Conservation (phyloP, 2,888 invertebrate genomes). For the Yponomeuta sedellus region DNA sequence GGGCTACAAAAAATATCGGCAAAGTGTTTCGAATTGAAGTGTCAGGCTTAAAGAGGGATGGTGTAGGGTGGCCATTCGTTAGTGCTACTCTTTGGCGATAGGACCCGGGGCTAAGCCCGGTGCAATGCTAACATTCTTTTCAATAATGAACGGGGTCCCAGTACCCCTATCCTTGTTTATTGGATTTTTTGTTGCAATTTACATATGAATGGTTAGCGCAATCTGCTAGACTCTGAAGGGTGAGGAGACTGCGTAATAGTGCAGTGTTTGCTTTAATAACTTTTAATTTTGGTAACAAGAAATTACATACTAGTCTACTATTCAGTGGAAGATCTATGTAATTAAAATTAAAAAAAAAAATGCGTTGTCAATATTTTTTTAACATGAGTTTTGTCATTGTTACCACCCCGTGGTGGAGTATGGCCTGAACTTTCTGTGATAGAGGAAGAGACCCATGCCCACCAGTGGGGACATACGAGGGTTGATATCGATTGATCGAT, state of each 20-base stretch:
- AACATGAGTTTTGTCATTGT: not conserved
- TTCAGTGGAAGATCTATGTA: not conserved
- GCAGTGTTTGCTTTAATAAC: slow-evolving; percentile 31
- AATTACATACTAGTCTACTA: not conserved
- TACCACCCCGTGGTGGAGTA: too few species aligned
- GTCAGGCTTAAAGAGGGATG: slow-evolving; percentile 61
- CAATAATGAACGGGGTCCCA: slow-evolving; percentile 71
- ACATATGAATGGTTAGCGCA: slow-evolving; percentile 71
- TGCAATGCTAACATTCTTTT: slow-evolving; percentile 73
- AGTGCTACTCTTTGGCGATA: slow-evolving; percentile 74
- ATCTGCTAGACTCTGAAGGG: slow-evolving; percentile 59
- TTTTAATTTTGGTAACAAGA: not conserved
- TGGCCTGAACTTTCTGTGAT: too few species aligned
- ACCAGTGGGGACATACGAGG: too few species aligned
- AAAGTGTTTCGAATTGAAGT: slow-evolving; percentile 34
- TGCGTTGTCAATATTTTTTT: not conserved
- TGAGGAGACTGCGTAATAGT: slow-evolving; percentile 39
- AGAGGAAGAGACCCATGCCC: too few species aligned
- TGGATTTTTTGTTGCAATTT: slow-evolving; percentile 76
- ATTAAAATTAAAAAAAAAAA: too few species aligned
- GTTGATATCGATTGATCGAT: too few species aligned
- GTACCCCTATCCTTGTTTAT: slow-evolving; percentile 69
- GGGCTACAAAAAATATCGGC: not conserved
- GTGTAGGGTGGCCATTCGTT: slow-evolving; percentile 66
- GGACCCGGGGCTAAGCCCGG: slow-evolving; percentile 68